phyloP scores from a whole-genome alignment of 2,888 invertebrate species.

The Sesamia inferens region DNA sequence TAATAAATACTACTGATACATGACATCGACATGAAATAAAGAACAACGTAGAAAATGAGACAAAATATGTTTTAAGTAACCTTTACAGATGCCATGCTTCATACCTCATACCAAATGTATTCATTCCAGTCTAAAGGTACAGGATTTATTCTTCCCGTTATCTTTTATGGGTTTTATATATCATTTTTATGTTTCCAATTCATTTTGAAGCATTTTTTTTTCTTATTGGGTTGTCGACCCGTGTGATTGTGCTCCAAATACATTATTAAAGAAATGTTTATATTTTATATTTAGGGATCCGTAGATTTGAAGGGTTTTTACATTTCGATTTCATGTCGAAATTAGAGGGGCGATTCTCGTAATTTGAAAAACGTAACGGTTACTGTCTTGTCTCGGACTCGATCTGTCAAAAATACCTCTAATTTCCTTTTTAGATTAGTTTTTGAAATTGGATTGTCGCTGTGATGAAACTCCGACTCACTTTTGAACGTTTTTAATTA shows the following conservation, averaged over 20 bases:
- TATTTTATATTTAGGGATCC: slow-evolving; percentile 40
- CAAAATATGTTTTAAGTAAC: slow-evolving; percentile 28
- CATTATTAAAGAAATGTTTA: slow-evolving; percentile 26
- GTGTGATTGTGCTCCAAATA: slow-evolving; percentile 38
- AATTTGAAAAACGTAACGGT: neutral
- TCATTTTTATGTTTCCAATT: slow-evolving; percentile 65
- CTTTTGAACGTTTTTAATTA: neutral
- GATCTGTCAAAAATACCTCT: neutral
- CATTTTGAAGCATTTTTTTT: slow-evolving; percentile 56
- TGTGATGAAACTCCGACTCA: neutral
- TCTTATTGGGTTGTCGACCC: slow-evolving; percentile 34
- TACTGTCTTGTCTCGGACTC: neutral
- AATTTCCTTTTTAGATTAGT: neutral
- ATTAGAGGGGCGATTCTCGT: neutral
- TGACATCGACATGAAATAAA: neutral
- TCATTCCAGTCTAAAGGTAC: slow-evolving; percentile 26
- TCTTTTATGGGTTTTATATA: slow-evolving; percentile 62
- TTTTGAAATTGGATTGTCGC: neutral
- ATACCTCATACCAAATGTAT: slow-evolving; percentile 33
- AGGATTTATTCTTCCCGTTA: slow-evolving; percentile 49
- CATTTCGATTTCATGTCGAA: neutral
- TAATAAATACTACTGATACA: neutral
- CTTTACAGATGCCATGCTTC: slow-evolving; percentile 21
- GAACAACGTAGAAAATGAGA: slow-evolving; percentile 31
- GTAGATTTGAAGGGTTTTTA: neutral